These are phyloP conservation scores for Epizoanthus rinbou DNA, from an alignment of 92 coral and sea anemone genomes.

Conservation along the genomic window DNA sequence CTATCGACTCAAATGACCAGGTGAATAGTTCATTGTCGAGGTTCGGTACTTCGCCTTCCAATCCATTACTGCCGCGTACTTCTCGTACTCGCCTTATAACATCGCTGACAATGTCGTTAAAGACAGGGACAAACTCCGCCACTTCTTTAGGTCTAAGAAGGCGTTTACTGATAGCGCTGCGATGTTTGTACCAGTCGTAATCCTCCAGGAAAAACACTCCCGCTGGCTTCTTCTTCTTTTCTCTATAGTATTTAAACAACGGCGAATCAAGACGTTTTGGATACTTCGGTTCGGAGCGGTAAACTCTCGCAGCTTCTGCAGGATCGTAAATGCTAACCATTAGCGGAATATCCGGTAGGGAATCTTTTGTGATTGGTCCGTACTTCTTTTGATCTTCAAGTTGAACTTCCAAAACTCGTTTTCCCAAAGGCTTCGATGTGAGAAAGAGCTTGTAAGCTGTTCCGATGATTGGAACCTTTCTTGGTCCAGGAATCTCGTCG, in stretches of 20 bases:
- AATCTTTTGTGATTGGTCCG: conserved; percentile 44
- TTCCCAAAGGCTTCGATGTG: conserved; percentile 42
- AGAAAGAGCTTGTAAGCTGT: conserved; percentile 24
- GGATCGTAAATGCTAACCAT: conserved; percentile 43
- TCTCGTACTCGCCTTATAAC: no score
- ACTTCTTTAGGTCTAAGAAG: conserved; percentile 66
- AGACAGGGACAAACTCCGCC: conserved; percentile 49
- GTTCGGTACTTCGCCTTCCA: no score
- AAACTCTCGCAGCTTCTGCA: conserved; percentile 46
- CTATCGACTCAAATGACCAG: conserved; percentile 47
- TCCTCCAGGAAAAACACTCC: conserved; percentile 59
- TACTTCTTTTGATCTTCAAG: conserved; percentile 16
- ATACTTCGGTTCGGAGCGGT: conserved; percentile 63
- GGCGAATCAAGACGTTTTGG: conserved; percentile 39
- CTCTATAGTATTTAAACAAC: conserved; percentile 42
- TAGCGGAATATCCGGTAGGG: background rate
- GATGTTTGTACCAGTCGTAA: no score
- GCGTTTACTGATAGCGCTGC: conserved; percentile 49
- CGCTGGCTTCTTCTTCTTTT: conserved; percentile 47
- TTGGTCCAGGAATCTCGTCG: conserved; percentile 47
- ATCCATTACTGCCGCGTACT: no score
- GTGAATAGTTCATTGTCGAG: conserved; percentile 53
- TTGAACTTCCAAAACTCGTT: conserved; percentile 27
- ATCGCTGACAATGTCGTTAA: no score
- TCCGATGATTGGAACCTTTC: conserved; percentile 41